Evolutionary conservation across 2,113 vertebrate genomes (phyloP).

Genomic region (Ellobius talpinus): DNA sequence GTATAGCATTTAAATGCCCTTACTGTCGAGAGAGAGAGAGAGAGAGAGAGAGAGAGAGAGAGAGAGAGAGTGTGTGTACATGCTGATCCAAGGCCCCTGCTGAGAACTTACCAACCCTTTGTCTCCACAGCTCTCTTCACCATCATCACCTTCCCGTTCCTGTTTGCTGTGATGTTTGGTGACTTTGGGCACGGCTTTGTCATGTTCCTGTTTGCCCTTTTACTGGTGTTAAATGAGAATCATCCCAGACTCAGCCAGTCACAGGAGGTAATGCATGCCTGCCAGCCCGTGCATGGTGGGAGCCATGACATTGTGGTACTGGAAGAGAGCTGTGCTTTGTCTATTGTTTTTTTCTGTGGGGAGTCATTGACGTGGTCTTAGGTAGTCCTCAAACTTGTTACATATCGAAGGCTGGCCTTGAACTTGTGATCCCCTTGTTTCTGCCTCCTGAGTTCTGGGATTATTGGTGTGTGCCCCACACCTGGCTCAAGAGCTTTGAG

Average conservation of each 20-base stretch:
- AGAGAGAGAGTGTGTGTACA: no score
- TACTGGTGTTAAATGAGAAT: constrained; percentile 94
- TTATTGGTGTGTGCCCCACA: background rate
- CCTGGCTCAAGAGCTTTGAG: background rate
- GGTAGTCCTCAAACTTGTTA: background rate
- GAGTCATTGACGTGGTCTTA: background rate
- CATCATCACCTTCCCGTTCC: constrained; percentile 97
- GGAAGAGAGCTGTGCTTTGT: background rate
- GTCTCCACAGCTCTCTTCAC: constrained; percentile 93
- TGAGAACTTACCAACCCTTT: background rate
- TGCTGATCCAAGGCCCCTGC: background rate
- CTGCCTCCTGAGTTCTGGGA: background rate
- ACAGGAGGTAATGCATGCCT: constrained; percentile 90
- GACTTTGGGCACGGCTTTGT: constrained; percentile 96
- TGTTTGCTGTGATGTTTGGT: constrained; percentile 99
- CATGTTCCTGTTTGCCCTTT: constrained; percentile 94
- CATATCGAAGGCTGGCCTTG: background rate
- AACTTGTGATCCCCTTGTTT: background rate
- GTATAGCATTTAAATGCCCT: background rate
- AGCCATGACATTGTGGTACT: background rate
- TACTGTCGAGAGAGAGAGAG: background rate
- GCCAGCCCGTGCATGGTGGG: background rate
- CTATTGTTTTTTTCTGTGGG: background rate
- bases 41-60: no score
- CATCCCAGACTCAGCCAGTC: constrained; percentile 92